A percentile compares a stretch with the other conserved stretches of the same genome.
These are phyloP conservation scores for Pogonocherus hispidulus DNA, from an alignment of 2,888 invertebrate species.

Conservation along the genomic window DNA sequence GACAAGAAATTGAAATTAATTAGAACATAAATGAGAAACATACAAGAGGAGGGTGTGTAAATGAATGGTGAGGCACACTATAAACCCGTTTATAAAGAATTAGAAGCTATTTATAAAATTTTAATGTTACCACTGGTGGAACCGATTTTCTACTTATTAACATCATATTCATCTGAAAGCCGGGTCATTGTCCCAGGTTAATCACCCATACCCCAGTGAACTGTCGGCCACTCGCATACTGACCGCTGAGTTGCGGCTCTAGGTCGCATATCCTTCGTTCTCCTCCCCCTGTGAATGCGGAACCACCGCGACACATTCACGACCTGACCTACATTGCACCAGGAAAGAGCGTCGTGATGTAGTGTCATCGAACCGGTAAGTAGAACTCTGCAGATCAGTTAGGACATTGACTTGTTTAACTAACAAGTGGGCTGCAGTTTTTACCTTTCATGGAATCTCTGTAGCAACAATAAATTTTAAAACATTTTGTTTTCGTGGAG, in stretches of 20 bases:
- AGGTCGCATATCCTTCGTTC: conserved; percentile 44
- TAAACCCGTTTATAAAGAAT: too few relatives aligned
- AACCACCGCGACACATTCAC: conserved; percentile 43
- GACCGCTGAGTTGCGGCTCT: conserved; percentile 63
- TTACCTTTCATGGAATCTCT: not conserved
- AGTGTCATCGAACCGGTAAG: conserved; percentile 59
- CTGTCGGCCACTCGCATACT: conserved; percentile 69
- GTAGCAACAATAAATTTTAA: not conserved
- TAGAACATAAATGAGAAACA: too few relatives aligned
- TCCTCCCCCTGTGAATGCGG: conserved; percentile 28
- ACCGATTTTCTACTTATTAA: not conserved
- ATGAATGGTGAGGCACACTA: too few relatives aligned
- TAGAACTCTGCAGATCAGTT: conserved; percentile 55
- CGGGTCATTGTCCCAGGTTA: conserved; percentile 66
- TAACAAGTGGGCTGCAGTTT: conserved; percentile 13
- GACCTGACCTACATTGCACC: conserved; percentile 62
- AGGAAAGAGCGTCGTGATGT: conserved; percentile 64
- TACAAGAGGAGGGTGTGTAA: too few relatives aligned
- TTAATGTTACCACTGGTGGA: too few relatives aligned
- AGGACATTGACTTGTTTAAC: conserved; percentile 60
- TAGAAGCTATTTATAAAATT: too few relatives aligned
- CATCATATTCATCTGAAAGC: not conserved
- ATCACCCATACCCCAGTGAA: conserved; percentile 70
- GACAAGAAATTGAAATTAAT: too few relatives aligned
- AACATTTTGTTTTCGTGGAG: too few relatives aligned